A percentile compares a stretch with the other conserved stretches of the same genome.
Conservation (phyloP, 1,140 invertebrate genomes). For the Nephila pilipes region DNA sequence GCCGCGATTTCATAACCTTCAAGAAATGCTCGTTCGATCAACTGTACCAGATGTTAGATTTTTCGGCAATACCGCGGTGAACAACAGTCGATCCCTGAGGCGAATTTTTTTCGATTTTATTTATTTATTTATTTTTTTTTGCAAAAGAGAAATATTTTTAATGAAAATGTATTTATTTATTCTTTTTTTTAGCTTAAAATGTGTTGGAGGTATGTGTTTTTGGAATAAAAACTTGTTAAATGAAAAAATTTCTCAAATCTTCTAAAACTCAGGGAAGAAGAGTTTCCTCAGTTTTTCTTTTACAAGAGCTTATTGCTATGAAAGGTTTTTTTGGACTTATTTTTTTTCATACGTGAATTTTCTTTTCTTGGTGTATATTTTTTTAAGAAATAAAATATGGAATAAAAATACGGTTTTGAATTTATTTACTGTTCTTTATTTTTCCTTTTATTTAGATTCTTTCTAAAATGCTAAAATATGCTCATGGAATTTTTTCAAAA, state of each 20-base stretch:
- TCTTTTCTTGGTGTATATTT: no score
- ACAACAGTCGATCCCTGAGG: neutral
- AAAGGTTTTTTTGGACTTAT: no score
- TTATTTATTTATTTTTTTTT: neutral
- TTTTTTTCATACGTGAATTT: no score
- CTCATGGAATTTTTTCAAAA: no score
- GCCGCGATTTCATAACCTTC: slow-evolving; percentile 1
- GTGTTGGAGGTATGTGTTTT: neutral
- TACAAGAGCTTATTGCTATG: no score
- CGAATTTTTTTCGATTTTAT: neutral
- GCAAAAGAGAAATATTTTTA: neutral
- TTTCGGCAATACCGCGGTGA: neutral
- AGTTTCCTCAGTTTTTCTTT: neutral
- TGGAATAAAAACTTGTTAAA: neutral
- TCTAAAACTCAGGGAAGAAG: neutral
- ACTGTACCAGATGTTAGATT: slow-evolving; percentile 10
- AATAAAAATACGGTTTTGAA: no score
- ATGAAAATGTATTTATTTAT: slow-evolving; percentile 37
- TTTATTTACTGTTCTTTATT: no score
- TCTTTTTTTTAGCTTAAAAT: neutral
- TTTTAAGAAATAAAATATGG: no score
- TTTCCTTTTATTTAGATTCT: no score
- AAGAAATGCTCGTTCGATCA: slow-evolving; percentile 19
- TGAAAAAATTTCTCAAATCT: neutral
- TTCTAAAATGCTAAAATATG: no score